A percentile compares a stretch with the other conserved stretches of the same genome.
These are phyloP conservation scores for Nasonovia ribisnigri DNA, from an alignment of 2,888 invertebrate genomes.

Conservation along the genomic window DNA sequence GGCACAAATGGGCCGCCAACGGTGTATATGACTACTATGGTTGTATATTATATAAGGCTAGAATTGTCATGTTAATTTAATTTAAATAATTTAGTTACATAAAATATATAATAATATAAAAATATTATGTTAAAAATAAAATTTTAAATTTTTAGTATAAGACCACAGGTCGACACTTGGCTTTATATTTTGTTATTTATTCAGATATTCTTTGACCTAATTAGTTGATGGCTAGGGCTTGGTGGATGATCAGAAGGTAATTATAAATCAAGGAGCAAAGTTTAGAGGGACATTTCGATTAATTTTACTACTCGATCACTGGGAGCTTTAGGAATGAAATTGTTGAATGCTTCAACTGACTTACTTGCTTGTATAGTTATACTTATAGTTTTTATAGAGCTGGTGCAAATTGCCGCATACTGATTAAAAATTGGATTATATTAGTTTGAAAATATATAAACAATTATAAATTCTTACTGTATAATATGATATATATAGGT, in stretches of 20 bases:
- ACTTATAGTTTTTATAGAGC: neutral
- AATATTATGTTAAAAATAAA: neutral
- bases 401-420: neutral
- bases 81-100: neutral
- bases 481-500: neutral
- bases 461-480: neutral
- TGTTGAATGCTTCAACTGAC: neutral
- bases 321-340: neutral
- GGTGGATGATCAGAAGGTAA: neutral
- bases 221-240: neutral
- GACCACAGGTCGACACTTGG: neutral
- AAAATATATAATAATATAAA: neutral
- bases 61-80: neutral
- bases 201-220: neutral
- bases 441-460: neutral
- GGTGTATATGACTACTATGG: neutral
- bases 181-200: neutral
- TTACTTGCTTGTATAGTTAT: neutral
- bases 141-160: neutral
- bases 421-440: neutral
- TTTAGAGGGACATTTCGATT: neutral
- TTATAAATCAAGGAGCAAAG: neutral
- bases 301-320: neutral
- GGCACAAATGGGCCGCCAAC: neutral
- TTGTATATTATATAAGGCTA: neutral